Evolutionary conservation across 1,140 invertebrate genomes (phyloP).

Genomic region (Drosophila truncata): DNA sequence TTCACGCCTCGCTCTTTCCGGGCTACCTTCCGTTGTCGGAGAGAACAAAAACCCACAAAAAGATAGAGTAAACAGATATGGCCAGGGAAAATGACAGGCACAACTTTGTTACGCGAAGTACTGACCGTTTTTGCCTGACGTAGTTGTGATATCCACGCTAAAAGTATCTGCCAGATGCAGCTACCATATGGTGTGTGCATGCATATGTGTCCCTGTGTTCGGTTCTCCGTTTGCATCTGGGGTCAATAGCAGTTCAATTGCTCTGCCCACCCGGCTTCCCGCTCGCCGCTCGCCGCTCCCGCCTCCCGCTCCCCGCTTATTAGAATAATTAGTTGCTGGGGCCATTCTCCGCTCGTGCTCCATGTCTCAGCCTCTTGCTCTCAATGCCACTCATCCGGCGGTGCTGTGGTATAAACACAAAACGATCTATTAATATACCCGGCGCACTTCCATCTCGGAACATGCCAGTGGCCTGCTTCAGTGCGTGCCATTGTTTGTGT

Average conservation of each 20-base stretch:
- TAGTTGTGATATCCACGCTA: constrained; percentile 50
- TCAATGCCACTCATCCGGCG: constrained; percentile 21
- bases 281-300: too few species aligned
- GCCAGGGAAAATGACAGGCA: constrained; percentile 40
- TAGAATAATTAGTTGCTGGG: constrained; percentile 72
- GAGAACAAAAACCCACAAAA: not conserved
- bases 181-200: constrained; percentile 42
- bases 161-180: constrained; percentile 59
- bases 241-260: constrained; percentile 78
- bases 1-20: constrained; percentile 59
- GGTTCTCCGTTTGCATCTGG: constrained; percentile 36
- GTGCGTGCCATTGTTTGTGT: constrained; percentile 49
- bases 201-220: constrained; percentile 17
- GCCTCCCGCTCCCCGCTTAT: constrained; percentile 32
- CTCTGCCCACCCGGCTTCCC: constrained; percentile 14
- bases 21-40: constrained; percentile 45
- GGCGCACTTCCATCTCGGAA: constrained; percentile 32
- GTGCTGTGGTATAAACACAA: constrained; percentile 43
- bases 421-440: constrained; percentile 65
- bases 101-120: constrained; percentile 72
- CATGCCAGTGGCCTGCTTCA: constrained; percentile 21
- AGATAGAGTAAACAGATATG: not conserved
- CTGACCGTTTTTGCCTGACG: constrained; percentile 72
- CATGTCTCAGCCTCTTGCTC: constrained; percentile 38
- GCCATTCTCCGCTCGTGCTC: constrained; percentile 48